Evolutionary conservation across 2,113 vertebrate species (phyloP), one percentile per base, ranked within the genome.

Genomic region (Vanacampus margaritifer): DNA sequence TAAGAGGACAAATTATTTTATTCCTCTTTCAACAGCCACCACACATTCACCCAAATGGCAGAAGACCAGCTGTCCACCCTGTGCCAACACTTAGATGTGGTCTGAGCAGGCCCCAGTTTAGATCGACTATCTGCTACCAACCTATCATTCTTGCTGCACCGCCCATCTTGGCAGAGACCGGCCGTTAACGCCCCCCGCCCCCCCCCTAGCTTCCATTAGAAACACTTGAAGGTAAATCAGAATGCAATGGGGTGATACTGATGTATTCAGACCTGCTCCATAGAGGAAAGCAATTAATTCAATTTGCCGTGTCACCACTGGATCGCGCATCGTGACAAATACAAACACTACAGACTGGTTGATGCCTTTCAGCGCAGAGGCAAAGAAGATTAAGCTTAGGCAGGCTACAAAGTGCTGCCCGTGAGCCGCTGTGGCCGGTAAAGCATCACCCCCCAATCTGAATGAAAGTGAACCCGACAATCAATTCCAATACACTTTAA

Each of bases 401-500:
- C 67, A 65, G 71, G 74, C 67, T 62, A 41, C 58, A 68, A 58
- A 69, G 57, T 37, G 28, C 23, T 69, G 58, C 74, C 54, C 37
- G n/a, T 71, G 69, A 56, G 56, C 68, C 64, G n/a, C 36, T 9
- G 71, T 71, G 41, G 65, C 53, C 71, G 75, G 74, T 69, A 69
- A 79, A 75, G 66, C 73, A 76, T 36, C 17, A 43, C 35, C 21
- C 39, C 17, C 46, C 10, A 5, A 50, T 65, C 50, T 65, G 56
- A 85, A 78, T 53, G 51, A 72, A 64, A 76, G 54, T 64, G 43
- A 78, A 76, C 58, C 69, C 73, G 65, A 78, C 71, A 81, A 77
- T 80, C 76, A 72, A 59, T 74, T 83, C 57, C 60, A 76, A 68
- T 75, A 82, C 67, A 70, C 79, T 82, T 79, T 68, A 73, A 68